Evolutionary conservation across 2,888 invertebrate genomes (phyloP), one percentile per base, ranked within the genome.

Genomic region (Agrochola lota): DNA sequence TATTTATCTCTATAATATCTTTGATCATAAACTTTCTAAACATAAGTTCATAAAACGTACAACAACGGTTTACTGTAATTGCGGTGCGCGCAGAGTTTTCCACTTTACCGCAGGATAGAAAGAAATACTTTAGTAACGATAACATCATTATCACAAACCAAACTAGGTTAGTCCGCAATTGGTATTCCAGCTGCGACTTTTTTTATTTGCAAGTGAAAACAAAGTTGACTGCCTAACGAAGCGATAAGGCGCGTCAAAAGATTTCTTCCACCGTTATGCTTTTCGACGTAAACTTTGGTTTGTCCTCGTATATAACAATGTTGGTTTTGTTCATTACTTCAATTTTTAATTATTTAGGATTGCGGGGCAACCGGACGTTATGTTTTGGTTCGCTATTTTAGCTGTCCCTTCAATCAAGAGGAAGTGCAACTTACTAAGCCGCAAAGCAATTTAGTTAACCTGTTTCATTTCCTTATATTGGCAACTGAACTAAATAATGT

Each of bases 221-320:
- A n/a, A 59, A 64, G 80, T 70, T 57, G 69, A 57, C 81, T 83
- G 72, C 59, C 35, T 70, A 83, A 69, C 69, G 83, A 72, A 73
- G 66, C 73, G 83, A 78, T 83, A 82, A 81, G 43, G 62, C n/a
- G 62, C 60, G 30, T 81, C 80, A 82, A 81, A 68, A 66, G 35
- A 71, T 46, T 71, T 71, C 26, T 80, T 71, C 77, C 60, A 79
- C 52, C 52, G 66, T 78, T 80, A 80, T 26, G 23, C 35, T 23
- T 55, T 55, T 71, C 55, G 52, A 35, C 26, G 69, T 35, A 9
- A 74, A 77, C 68, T 77, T 70, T 55, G 46, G 26, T 17, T 57
- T 55, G 46, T 49, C 35, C 35, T 35, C 62, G 71, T 49, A 26
- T 71, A 49, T 71, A 57, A 71, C 78, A 77, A 63, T 60, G 49